Percentiles rank a stretch among this genome's conserved stretches.
These are phyloP conservation scores for Laothoe populi DNA, from an alignment of 2,888 invertebrate species.

Conservation along the genomic window DNA sequence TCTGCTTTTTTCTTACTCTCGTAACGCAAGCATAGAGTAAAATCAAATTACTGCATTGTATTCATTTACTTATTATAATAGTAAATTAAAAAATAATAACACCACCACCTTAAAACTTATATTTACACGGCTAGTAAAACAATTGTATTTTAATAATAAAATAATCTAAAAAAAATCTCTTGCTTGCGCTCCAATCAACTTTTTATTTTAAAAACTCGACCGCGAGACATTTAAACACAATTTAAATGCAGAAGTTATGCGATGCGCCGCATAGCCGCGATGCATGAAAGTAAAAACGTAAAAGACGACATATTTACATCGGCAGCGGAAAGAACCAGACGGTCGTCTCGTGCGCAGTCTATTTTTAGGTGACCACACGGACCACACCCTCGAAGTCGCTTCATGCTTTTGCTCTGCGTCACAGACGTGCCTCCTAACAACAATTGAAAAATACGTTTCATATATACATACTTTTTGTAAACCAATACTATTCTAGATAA, in stretches of 20 bases:
- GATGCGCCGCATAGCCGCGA: neutral
- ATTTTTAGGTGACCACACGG: constrained; percentile 48
- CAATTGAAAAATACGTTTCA: neutral
- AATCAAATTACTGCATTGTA: too few species aligned
- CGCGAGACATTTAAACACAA: neutral
- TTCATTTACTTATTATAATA: too few species aligned
- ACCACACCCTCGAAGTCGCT: constrained; percentile 60
- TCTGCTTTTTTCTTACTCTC: too few species aligned
- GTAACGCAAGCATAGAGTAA: too few species aligned
- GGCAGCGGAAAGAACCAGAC: constrained; percentile 32
- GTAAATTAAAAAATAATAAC: too few species aligned
- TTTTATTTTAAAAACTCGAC: neutral
- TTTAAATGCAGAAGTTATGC: constrained; percentile 7
- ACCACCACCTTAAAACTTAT: too few species aligned
- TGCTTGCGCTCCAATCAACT: neutral
- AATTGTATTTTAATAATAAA: neutral
- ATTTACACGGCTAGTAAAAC: too few species aligned
- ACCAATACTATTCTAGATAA: neutral
- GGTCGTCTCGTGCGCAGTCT: constrained; percentile 44
- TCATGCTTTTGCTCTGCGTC: constrained; percentile 51
- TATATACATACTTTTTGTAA: neutral
- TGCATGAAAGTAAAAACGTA: constrained; percentile 20
- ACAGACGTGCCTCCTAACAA: constrained; percentile 63
- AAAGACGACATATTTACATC: constrained; percentile 28
- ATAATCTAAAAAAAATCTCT: neutral